These are phyloP conservation scores for Xenentodon cancila DNA, from an alignment of 2,797 vertebrate species.

Conservation along the genomic window DNA sequence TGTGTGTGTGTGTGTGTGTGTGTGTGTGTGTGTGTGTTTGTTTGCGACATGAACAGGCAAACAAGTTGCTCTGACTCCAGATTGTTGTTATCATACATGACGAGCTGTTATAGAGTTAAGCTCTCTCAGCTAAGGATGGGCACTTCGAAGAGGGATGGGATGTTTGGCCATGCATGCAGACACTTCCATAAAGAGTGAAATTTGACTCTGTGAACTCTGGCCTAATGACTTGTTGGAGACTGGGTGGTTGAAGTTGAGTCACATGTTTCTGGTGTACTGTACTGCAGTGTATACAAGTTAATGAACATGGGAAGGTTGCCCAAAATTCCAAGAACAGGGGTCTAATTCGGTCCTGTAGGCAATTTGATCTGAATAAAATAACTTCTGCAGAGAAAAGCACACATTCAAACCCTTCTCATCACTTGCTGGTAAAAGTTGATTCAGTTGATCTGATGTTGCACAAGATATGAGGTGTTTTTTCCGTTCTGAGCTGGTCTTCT, in stretches of 20 bases:
- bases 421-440: slow-evolving; percentile 41
- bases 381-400: slow-evolving; percentile 6
- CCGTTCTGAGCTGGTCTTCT: background rate
- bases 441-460: slow-evolving; percentile 14
- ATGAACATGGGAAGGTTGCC: slow-evolving; percentile 13
- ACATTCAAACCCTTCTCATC: slow-evolving; percentile 9
- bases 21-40: slow-evolving; percentile 12
- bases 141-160: slow-evolving; percentile 13
- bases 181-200: slow-evolving; percentile 21
- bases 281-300: background rate
- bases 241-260: slow-evolving; percentile 27
- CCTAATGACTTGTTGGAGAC: slow-evolving; percentile 18
- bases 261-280: slow-evolving; percentile 25
- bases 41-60: background rate
- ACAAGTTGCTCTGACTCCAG: background rate
- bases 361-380: slow-evolving; percentile 29
- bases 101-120: slow-evolving; percentile 19
- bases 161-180: slow-evolving; percentile 8
- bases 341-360: slow-evolving; percentile 1
- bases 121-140: slow-evolving; percentile 3
- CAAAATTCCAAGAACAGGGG: slow-evolving; percentile 25
- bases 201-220: slow-evolving; percentile 37
- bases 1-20: slow-evolving; percentile 7
- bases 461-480: slow-evolving; percentile 3
- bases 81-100: slow-evolving; percentile 19